phyloP scores from a whole-genome alignment of 2,888 invertebrate genomes.

The Apotomis turbidana region DNA sequence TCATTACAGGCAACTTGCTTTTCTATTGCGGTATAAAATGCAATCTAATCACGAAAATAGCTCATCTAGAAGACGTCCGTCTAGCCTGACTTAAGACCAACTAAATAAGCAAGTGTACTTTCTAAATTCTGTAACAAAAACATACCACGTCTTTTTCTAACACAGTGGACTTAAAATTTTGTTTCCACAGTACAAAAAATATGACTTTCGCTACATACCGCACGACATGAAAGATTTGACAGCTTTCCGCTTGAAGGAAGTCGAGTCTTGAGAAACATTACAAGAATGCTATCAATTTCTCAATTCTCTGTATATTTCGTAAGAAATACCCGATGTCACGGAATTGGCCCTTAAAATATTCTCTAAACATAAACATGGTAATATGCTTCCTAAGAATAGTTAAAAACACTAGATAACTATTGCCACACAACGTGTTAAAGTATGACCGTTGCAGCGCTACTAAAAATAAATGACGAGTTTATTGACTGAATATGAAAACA shows the following conservation, averaged over 20 bases:
- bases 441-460: conserved; percentile 9
- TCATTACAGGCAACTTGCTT: conserved; percentile 17
- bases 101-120: conserved; percentile 12
- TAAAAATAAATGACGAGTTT: conserved; percentile 32
- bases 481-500: conserved; percentile 34
- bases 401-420: conserved; percentile 13
- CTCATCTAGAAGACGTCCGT: conserved; percentile 11
- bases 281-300: background rate
- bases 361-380: background rate
- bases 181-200: background rate
- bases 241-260: conserved; percentile 18
- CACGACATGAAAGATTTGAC: conserved; percentile 19
- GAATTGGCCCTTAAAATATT: background rate
- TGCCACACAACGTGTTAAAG: conserved; percentile 24
- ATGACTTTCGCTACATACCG: conserved; percentile 30
- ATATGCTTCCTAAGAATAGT: background rate
- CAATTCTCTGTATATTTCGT: background rate
- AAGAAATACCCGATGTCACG: too few species aligned
- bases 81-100: conserved; percentile 11
- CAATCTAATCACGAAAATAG: conserved; percentile 21
- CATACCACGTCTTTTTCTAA: conserved; percentile 4
- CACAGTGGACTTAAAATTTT: background rate
- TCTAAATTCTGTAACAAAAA: conserved; percentile 11
- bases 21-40: conserved; percentile 24
- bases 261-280: conserved; percentile 1